Conservation (phyloP, 1,140 invertebrate species). For the Tetramorium parvispinum region DNA sequence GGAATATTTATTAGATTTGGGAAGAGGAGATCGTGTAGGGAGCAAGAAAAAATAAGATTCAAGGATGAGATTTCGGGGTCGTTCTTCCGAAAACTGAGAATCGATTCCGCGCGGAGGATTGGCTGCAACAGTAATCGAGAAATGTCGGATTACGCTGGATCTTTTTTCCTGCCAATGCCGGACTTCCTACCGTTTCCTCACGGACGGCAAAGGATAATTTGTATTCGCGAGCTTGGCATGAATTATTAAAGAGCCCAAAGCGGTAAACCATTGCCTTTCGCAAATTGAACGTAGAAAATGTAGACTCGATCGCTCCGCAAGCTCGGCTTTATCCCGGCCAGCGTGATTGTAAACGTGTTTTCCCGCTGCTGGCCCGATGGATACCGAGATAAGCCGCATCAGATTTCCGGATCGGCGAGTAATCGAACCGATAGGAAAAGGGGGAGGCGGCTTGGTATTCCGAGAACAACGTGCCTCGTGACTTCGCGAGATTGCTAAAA, state of each 20-base stretch:
- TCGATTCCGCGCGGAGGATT: background rate
- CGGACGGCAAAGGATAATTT: background rate
- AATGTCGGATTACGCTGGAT: background rate
- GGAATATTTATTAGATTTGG: constrained; percentile 45
- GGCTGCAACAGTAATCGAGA: background rate
- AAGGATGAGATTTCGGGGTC: constrained; percentile 1
- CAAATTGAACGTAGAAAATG: constrained; percentile 43
- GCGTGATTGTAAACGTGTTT: constrained; percentile 49
- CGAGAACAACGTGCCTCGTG: constrained; percentile 13
- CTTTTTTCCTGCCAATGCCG: background rate
- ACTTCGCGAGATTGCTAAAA: constrained; percentile 27
- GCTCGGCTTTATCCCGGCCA: constrained; percentile 7
- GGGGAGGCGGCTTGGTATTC: background rate
- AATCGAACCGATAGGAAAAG: constrained; percentile 37
- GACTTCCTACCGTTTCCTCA: constrained; percentile 4
- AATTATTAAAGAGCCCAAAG: constrained; percentile 20
- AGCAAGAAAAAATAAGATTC: constrained; percentile 12
- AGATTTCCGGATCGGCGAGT: constrained; percentile 44
- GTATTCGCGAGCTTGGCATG: constrained; percentile 11
- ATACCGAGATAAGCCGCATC: constrained; percentile 46
- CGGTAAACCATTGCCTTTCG: constrained; percentile 10
- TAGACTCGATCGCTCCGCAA: background rate
- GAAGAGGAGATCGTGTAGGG: background rate
- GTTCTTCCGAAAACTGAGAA: background rate
- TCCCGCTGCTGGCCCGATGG: background rate